These are phyloP conservation scores for Heliconius melpomene DNA, from an alignment of 1,140 invertebrate genomes.

Conservation along the genomic window DNA sequence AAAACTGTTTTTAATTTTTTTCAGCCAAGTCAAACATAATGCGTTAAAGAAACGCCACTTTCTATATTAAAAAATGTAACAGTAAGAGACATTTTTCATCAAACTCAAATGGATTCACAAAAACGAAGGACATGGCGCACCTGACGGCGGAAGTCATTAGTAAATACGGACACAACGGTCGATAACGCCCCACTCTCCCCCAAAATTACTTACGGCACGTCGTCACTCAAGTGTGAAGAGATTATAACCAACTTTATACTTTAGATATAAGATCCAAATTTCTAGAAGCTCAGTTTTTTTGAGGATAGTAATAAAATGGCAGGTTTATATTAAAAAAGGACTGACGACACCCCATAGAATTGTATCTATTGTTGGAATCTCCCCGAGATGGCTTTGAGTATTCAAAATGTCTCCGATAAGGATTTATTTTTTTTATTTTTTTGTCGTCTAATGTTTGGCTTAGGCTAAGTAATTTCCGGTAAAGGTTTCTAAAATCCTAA, in stretches of 20 bases:
- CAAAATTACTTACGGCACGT: slow-evolving; percentile 63
- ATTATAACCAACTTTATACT: slow-evolving; percentile 33
- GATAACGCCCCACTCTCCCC: slow-evolving; percentile 70
- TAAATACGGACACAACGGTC: slow-evolving; percentile 73
- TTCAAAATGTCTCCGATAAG: slow-evolving; percentile 60
- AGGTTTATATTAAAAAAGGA: slow-evolving; percentile 64
- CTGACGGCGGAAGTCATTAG: slow-evolving; percentile 79
- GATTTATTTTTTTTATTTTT: no score
- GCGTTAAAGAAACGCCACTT: slow-evolving; percentile 22
- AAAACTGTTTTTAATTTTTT: no score
- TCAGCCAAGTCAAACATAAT: not conserved
- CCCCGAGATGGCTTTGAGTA: slow-evolving; percentile 59
- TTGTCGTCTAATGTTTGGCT: slow-evolving; percentile 46
- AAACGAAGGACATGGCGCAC: slow-evolving; percentile 62
- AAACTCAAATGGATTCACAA: slow-evolving; percentile 44
- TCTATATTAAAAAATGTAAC: slow-evolving; percentile 16
- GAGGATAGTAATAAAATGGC: slow-evolving; percentile 40
- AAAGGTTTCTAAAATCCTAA: slow-evolving; percentile 29
- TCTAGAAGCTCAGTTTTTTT: slow-evolving; percentile 17
- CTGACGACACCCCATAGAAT: slow-evolving; percentile 64
- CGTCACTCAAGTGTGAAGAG: slow-evolving; percentile 22
- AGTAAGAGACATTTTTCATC: slow-evolving; percentile 36
- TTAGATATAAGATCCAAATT: slow-evolving; percentile 36
- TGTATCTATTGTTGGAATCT: slow-evolving; percentile 74
- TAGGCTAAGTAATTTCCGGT: slow-evolving; percentile 58